Evolutionary conservation across 2,113 vertebrate species (phyloP), one percentile per base, ranked within the genome.

Genomic region (Aviceda subcristata): DNA sequence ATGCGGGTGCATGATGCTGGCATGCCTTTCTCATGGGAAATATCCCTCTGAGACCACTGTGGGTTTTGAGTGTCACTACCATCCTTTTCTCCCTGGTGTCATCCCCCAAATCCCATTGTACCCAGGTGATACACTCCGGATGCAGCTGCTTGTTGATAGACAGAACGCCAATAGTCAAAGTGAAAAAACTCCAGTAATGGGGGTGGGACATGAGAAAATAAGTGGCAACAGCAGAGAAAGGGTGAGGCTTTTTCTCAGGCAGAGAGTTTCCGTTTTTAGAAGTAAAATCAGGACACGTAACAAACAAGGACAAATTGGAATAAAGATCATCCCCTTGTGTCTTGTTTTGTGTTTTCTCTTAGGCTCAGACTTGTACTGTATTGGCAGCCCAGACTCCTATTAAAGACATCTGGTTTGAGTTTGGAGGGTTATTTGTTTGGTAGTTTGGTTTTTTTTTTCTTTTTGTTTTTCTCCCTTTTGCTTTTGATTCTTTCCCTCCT

Each of bases 301-400:
- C 32, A 80, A 88, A 79, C 29, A 80, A 83, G 59, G 59, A 41
- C 6, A 2, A 79, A 77, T n/a, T 77, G 29, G 59, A 93, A 89
- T 56, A 82, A 68, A 43, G 91, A 74, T 18, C 53, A 55, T 56
- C 26, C 41, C 8, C 10, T 45, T 67, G 41, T 43, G 46, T n/a
- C 38, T 77, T 86, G 27, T 34, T 86, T 63, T 86, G 30, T 77
- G 11, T 86, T 92, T 96, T 72, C 76, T 88, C 43, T 59, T 67
- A 59, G 38, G 57, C 45, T 85, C 36, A 82, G 23, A 24, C 45
- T 53, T 62, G 20, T 57, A 41, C 39, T 81, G 5, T 59, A n/a
- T 3, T 83, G 38, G 50, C 50, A 71, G 60, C 38, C 15, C 60
- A 87, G 43, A 59, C 17, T 89, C 18, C 55, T 71, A 16, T 84